Percentiles rank a stretch among this genome's conserved stretches.
These are phyloP conservation scores for Sinocyclocheilus grahami DNA, from an alignment of 2,113 vertebrate genomes.

Conservation along the genomic window DNA sequence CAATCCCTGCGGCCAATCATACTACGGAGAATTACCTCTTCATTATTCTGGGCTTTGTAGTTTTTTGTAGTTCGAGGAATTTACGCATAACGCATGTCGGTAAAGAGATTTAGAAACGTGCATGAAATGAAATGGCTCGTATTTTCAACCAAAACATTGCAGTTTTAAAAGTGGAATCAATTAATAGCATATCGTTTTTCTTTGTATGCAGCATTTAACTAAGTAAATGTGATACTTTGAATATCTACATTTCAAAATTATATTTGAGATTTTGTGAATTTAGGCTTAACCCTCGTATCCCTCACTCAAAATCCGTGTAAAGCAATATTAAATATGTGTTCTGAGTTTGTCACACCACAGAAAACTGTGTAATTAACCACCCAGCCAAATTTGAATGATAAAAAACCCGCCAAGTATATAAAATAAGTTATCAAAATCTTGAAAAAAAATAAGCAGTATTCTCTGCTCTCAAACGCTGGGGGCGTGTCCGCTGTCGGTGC, in stretches of 20 bases:
- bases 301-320: too few relatives aligned
- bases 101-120: background rate
- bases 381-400: too few relatives aligned
- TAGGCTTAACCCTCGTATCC: background rate
- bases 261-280: background rate
- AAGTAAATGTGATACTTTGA: background rate
- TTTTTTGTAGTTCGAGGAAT: conserved; percentile 24
- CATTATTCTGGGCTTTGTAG: conserved; percentile 25
- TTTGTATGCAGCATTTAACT: background rate
- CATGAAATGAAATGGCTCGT: background rate
- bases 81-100: background rate
- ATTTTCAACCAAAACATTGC: background rate
- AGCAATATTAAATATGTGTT: too few relatives aligned
- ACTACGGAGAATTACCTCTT: background rate
- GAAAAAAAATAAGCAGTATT: too few relatives aligned
- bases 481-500: too few relatives aligned
- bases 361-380: too few relatives aligned
- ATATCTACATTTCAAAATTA: background rate
- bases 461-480: too few relatives aligned
- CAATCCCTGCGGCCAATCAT: background rate
- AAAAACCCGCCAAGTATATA: too few relatives aligned
- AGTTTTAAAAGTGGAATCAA: background rate
- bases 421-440: too few relatives aligned
- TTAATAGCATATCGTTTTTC: background rate
- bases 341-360: too few relatives aligned